Percentiles rank a stretch among this genome's conserved stretches.
phyloP scores from a whole-genome alignment of 2,797 vertebrate genomes.

The Mus caroli region DNA sequence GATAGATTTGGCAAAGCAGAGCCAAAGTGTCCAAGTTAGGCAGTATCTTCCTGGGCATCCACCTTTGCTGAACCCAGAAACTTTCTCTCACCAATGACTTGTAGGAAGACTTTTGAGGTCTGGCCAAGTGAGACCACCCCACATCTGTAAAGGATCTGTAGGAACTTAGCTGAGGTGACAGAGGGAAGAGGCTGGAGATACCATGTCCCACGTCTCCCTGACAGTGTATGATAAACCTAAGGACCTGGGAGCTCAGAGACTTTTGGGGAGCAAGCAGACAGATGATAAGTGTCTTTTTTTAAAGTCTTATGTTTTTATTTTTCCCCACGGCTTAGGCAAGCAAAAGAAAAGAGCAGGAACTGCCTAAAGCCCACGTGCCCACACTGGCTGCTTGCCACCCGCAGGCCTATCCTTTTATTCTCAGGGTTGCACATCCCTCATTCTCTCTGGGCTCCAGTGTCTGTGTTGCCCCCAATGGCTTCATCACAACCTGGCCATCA shows the following conservation, averaged over 20 bases:
- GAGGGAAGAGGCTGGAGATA: fast-evolving
- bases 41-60: fast-evolving
- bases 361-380: not conserved
- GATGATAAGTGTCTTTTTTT: not conserved
- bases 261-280: not conserved
- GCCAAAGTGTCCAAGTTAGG: not conserved
- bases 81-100: not conserved
- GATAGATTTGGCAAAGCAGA: not conserved
- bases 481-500: not conserved
- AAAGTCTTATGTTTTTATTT: not conserved
- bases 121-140: not conserved
- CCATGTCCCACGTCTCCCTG: not conserved
- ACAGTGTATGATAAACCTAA: not conserved
- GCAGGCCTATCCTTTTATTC: not conserved
- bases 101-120: not conserved
- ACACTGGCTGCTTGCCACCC: not conserved
- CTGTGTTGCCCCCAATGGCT: no score
- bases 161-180: not conserved
- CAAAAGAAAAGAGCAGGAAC: not conserved
- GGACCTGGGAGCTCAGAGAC: not conserved
- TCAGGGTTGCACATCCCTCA: not conserved
- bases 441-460: not conserved
- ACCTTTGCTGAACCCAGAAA: not conserved
- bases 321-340: slow-evolving; percentile 5
- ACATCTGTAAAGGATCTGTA: not conserved